phyloP scores from a whole-genome alignment of 2,888 invertebrate genomes.

The Sicus ferrugineus region DNA sequence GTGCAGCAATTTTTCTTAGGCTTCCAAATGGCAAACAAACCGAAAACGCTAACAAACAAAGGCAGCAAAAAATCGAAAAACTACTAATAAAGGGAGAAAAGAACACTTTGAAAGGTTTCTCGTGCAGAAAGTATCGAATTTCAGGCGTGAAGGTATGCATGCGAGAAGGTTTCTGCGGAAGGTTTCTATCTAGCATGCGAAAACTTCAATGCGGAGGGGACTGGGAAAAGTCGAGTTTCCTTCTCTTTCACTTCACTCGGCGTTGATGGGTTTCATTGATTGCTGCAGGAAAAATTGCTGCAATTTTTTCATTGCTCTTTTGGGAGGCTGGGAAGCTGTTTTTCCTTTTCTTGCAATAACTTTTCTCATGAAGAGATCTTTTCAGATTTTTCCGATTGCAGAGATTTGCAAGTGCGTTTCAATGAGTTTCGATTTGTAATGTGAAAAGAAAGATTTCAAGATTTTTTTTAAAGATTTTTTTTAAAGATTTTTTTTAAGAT shows the following conservation, averaged over 20 bases:
- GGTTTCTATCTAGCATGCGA: background rate
- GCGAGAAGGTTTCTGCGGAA: slow-evolving; percentile 8
- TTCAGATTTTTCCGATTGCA: background rate
- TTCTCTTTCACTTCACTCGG: too few relatives aligned
- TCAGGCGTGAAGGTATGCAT: slow-evolving; percentile 15
- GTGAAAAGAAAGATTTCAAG: too few relatives aligned
- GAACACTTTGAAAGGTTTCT: slow-evolving; percentile 25
- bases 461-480: too few relatives aligned
- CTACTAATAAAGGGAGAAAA: slow-evolving; percentile 12
- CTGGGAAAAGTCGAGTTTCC: background rate
- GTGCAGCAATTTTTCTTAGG: slow-evolving; percentile 4
- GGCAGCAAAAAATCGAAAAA: slow-evolving; percentile 11
- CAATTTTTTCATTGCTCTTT: slow-evolving; percentile 3
- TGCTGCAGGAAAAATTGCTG: background rate
- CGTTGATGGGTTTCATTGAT: too few relatives aligned
- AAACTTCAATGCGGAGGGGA: background rate
- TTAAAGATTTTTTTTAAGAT: too few relatives aligned
- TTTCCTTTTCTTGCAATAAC: too few relatives aligned
- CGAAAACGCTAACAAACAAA: slow-evolving; percentile 41
- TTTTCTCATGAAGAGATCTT: background rate
- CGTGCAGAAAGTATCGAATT: slow-evolving; percentile 24
- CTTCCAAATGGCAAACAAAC: slow-evolving; percentile 35
- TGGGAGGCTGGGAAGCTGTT: too few relatives aligned
- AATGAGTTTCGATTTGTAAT: slow-evolving; percentile 7
- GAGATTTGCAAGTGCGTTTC: background rate